Evolutionary conservation across 2,797 vertebrate genomes (phyloP).

Genomic region (Leptoclinus maculatus): DNA sequence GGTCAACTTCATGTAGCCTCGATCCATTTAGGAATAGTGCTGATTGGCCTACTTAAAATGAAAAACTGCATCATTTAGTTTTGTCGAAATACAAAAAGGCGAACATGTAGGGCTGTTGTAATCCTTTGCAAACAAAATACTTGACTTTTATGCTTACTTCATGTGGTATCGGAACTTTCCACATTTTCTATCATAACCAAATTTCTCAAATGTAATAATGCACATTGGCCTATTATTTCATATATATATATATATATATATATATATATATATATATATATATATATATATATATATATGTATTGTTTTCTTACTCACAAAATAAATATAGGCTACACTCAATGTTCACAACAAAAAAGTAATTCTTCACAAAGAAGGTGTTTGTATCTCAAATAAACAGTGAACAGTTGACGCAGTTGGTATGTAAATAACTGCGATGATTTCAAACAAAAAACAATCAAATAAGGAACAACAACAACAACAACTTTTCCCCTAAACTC

Average conservation of each 20-base stretch:
- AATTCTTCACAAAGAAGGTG: background rate
- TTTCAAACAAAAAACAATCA: background rate
- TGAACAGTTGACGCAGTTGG: background rate
- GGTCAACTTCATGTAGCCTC: background rate
- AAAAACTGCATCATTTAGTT: background rate
- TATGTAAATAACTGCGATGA: background rate
- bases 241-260: background rate
- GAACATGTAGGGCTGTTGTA: background rate
- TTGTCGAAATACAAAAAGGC: background rate
- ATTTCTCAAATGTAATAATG: background rate
- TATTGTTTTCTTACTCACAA: background rate
- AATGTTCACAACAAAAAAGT: background rate
- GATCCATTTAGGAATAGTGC: background rate
- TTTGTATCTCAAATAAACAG: background rate
- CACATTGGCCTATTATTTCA: background rate
- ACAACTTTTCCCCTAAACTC: too few species aligned
- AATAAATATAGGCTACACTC: background rate
- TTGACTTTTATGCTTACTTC: conserved; percentile 30
- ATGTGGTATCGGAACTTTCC: conserved; percentile 20
- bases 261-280: background rate
- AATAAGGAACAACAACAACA: background rate
- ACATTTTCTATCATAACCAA: too few species aligned
- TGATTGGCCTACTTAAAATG: background rate
- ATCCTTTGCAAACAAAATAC: background rate
- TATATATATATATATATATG: background rate